Evolutionary conservation across 2,888 invertebrate species (phyloP).

Genomic region (Lysandra coridon): DNA sequence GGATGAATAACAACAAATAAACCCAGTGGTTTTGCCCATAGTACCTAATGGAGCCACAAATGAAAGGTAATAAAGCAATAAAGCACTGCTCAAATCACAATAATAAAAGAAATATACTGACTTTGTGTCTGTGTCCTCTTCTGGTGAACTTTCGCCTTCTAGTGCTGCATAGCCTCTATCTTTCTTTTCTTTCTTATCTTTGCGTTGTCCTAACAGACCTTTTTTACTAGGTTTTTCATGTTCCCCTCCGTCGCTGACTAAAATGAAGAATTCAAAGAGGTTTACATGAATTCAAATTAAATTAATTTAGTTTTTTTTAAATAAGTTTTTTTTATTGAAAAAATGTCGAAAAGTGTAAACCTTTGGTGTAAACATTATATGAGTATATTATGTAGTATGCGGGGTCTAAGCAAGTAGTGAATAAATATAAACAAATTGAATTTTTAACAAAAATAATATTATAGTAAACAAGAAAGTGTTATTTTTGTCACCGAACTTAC

Average conservation of each 20-base stretch:
- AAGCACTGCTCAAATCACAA: too few species aligned
- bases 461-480: background rate
- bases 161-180: slow-evolving; percentile 95
- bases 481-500: slow-evolving; percentile 74
- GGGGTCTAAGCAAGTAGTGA: background rate
- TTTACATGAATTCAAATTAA: background rate
- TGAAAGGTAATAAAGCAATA: background rate
- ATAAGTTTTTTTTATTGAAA: background rate
- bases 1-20: too few species aligned
- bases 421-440: background rate
- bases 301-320: too few species aligned
- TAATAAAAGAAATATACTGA: slow-evolving; percentile 55
- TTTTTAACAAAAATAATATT: background rate
- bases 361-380: background rate
- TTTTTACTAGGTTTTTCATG: slow-evolving; percentile 90
- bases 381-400: background rate
- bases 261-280: slow-evolving; percentile 39
- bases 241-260: slow-evolving; percentile 91
- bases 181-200: slow-evolving; percentile 91
- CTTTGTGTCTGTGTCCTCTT: slow-evolving; percentile 92
- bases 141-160: slow-evolving; percentile 95
- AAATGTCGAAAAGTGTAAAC: background rate
- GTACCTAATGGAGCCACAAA: too few species aligned
- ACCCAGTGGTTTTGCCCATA: too few species aligned
- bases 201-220: slow-evolving; percentile 88